Evolutionary conservation across 2,888 invertebrate genomes (phyloP).

Genomic region (Eurytoma adleriae): DNA sequence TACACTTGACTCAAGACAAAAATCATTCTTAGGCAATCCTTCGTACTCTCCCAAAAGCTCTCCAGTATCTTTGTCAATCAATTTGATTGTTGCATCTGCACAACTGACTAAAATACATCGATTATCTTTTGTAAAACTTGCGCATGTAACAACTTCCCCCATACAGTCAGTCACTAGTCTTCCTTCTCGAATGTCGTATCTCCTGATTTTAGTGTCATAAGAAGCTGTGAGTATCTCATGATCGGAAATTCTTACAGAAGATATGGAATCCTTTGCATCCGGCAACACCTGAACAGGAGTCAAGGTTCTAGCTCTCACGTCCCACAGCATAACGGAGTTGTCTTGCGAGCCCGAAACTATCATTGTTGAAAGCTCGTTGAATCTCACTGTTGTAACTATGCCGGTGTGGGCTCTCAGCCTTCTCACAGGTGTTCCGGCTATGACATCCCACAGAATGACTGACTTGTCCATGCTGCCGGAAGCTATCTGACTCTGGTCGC

Average conservation of each 20-base stretch:
- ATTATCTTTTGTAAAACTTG: slow-evolving; percentile 92
- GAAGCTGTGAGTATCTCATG: slow-evolving; percentile 94
- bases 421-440: slow-evolving; percentile 90
- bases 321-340: slow-evolving; percentile 95
- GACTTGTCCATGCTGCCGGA: slow-evolving; percentile 95
- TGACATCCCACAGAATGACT: slow-evolving; percentile 97
- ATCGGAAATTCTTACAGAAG: slow-evolving; percentile 87
- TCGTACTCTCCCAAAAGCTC: slow-evolving; percentile 86
- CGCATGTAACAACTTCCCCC: slow-evolving; percentile 89
- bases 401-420: slow-evolving; percentile 93
- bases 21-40: slow-evolving; percentile 90
- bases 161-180: slow-evolving; percentile 89
- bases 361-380: slow-evolving; percentile 96
- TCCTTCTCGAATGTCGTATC: slow-evolving; percentile 95
- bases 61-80: slow-evolving; percentile 93
- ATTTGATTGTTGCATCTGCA: slow-evolving; percentile 87
- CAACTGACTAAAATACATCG: slow-evolving; percentile 94
- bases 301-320: slow-evolving; percentile 82
- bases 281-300: slow-evolving; percentile 89
- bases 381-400: slow-evolving; percentile 89
- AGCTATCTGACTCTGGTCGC: slow-evolving; percentile 94
- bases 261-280: slow-evolving; percentile 96
- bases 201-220: slow-evolving; percentile 90
- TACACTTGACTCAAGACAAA: slow-evolving; percentile 91
- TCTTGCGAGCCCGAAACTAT: slow-evolving; percentile 96